Evolutionary conservation across 2,888 invertebrate species (phyloP), one percentile per base, ranked within the genome.

Genomic region (Aporophyla lueneburgensis): DNA sequence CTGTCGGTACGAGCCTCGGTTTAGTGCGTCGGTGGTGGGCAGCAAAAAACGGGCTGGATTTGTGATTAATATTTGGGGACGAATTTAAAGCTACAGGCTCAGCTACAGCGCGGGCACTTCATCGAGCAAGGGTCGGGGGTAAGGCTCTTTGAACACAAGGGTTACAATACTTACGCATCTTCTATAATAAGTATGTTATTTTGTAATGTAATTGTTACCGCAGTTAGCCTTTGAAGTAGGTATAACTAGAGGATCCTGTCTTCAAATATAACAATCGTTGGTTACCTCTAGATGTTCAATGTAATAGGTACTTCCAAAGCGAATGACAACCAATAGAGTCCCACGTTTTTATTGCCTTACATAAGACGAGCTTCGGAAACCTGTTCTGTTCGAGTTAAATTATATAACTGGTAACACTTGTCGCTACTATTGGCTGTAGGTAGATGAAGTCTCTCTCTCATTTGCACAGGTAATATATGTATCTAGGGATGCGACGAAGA

Each of bases 261-360:
- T 9, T 69, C 43, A 66, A 68, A 63, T 19, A 40, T 1, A 49
- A 21, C 21, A 10, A 33, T 53, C 21, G 21, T 53, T 56, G 51
- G 49, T 66, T 33, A 46, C 21, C 46, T 12, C 19, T 46, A 24
- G 14, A 56, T 6, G 56, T 24, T 6, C 14, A 56, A 24, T 33
- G 33, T 33, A 33, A 33, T 33, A 33, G 33, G 33, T 24, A 56
- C 43, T 10, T 7, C 21, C 33, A 27, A 66, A n/a, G 24, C 49
- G 5, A 62, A 46, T 40, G 51, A 73, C 72, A 76, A 76, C 71
- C 70, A 53, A 63, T 10, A n/a, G 12, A 14, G 59, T 82, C 80
- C 76, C 83, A 83, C 80, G 83, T 80, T 83, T 83, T 83, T 83
- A 54, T 70, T 49, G 27, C 21, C 67, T 83, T 83, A 80, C 63